Evolutionary conservation across 1,140 invertebrate species (phyloP), one percentile per base, ranked within the genome.

Genomic region (Drosophila grimshawi): DNA sequence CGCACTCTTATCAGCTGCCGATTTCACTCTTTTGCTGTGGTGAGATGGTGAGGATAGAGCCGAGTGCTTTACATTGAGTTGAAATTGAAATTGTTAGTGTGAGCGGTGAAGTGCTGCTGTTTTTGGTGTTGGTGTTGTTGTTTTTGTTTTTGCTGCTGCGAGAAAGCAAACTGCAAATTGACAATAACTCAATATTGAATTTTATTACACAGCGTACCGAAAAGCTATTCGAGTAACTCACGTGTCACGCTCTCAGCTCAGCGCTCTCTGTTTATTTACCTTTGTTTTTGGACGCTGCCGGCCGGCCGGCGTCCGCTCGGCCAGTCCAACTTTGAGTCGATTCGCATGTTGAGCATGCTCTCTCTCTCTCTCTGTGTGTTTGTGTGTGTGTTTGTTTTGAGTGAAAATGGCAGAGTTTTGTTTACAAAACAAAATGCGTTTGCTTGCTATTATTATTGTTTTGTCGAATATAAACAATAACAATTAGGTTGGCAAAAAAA

Each of bases 201-300:
- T 68, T 67, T 53, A 37, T 60, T 53, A 60, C 11, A 52, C 37
- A 41, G 10, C 45, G 69, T 46, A 72, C 60, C 35, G 10, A 67
- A 67, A 39, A 56, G 48, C 48, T 29, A 43, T 32, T 41, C 6
- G 11, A 68, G n/a, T 35, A 19, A 56, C 55, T 59, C 29, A 56
- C 57, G 49, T 69, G 59, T 35, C 29, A 30, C 51, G 6, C 43
- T 67, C 45, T 67, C 49, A 27, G 4, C 30, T 29, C 29, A 33
- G 10, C n/a, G 41, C 49, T 78, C 76, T 78, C 76, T 78, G 76
- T 78, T 78, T 78, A 78, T 78, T 78, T 78, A 78, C 73, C 48
- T 78, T 76, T 76, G 67, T 74, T 74, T 64, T 61, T 74, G 57
- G 27, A n/a, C 35, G 11, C 43, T 27, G 39, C 67, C 19, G 56